Base-by-base conservation (phyloP, 1,140 invertebrate genomes). In the Drosophila kikkawai region DNA sequence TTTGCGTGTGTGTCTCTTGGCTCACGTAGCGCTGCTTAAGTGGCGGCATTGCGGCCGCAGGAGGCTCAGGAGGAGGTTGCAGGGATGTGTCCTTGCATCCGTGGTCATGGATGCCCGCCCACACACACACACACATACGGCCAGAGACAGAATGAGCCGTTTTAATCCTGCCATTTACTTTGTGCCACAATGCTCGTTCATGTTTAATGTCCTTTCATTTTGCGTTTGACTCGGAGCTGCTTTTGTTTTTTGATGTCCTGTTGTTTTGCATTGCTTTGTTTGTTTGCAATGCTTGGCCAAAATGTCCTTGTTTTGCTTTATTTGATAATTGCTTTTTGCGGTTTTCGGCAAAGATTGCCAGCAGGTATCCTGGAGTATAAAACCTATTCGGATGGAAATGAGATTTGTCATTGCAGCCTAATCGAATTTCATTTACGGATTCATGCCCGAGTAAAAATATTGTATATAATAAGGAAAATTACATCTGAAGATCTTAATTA, bases 21-120 rank as follows among this genome's bases (percentile, higher is more conserved):
- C 71, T 65, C 83, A 86, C 83, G 83, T 86, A 86, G 64, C 84
- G 59, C 75, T 71, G 76, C 83, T 86, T 86, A 86, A 86, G 83
- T 87, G 80, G 75, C 79, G 69, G 75, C 82, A 79, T 82, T 86
- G 82, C 82, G 83, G 70, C 55, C 65, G 71, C 47, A 73, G 59
- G 37, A 58, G 44, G 48, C 56, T 45, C 32, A 17, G 37, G n/a
- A 32, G 19, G n/a, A 32, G n/a, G 53, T n/a, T 26, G 15, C 29
- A 1, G n/a, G 53, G 44, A 19, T 41, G 44, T 37, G 53, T 19
- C 37, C 12, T 45, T 70, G 47, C 34, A 47, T 48, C 36, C 37
- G 57, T 57, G 73, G 51, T 65, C 44, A 75, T 53, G 51, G 50
- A n/a, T 13, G 34, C 39, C 2, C 56, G 29, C 19, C 37, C n/a